Evolutionary conservation across 2,797 vertebrate genomes (phyloP), one percentile per base, ranked within the genome.

Genomic region (Lateolabrax maculatus): DNA sequence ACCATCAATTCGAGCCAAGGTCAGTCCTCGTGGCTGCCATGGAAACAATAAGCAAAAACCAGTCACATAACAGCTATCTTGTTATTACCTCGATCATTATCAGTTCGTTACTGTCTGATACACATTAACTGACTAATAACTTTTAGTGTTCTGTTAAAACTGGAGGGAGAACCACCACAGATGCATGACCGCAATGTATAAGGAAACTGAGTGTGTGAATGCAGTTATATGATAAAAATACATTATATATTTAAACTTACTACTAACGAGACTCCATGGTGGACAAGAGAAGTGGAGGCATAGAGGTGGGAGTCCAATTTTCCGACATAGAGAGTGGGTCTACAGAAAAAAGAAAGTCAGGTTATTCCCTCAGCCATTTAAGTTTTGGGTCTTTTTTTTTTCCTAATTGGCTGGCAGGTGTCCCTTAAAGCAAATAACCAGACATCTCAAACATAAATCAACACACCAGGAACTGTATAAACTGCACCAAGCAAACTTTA

Each of bases 271-370:
- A 98, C 93, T 4, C 97, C 96, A 13, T 96, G 80, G 2, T 99
- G 98, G 43, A 98, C 98, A 73, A 99, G 95, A 0, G 97, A 98
- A 2, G 94, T 96, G 29, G 96, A 93, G 23, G 98, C 98, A 0
- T 99, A 99, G 79, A 99, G 97, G 66, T 98, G 96, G 52, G 96
- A 88, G 0, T 96, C 90, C 1, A 97, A 74, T 85, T 98, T 98
- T 27, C 98, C 98, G 10, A 99, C 97, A 0, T 98, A 99, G 27
- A 99, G 95, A 0, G 97, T 98, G 1, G 96, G 96, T 85, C 98
- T 99, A 27, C 56, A 53, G 37, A 74, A 63, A 79, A 39, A 51
- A 51, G 62, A 72, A 56, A 57, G 29, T 39, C 1, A 18, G 4
- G 34, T 85, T 61, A 77, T 25, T 79, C 36, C 9, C 23, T 66